These are phyloP conservation scores for Trichoplusia ni DNA, from an alignment of 1,140 invertebrate species.

Conservation along the genomic window DNA sequence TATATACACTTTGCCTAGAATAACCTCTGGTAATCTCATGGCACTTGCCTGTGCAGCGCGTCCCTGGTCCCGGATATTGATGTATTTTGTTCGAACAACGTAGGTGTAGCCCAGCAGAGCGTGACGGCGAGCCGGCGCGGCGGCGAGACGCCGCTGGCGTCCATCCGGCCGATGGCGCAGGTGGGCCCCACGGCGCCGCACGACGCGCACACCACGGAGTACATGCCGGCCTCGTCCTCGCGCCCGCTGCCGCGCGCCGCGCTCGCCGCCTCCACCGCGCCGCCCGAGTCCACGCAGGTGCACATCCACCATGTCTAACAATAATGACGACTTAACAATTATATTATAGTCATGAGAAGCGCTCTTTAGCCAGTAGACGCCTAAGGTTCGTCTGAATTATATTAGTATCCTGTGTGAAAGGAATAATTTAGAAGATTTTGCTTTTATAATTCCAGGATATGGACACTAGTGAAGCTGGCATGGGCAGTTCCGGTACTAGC, in stretches of 20 bases:
- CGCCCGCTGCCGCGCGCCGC: constrained; percentile 79
- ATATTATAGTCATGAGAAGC: too few relatives aligned
- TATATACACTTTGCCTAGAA: too few relatives aligned
- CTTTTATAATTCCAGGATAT: constrained; percentile 67
- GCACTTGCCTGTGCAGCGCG: too few relatives aligned
- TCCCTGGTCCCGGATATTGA: too few relatives aligned
- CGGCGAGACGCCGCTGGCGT: constrained; percentile 92
- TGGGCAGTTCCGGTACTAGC: constrained; percentile 68
- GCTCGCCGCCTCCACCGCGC: constrained; percentile 69
- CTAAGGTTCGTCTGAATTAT: too few relatives aligned
- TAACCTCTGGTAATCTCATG: too few relatives aligned
- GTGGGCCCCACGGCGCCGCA: constrained; percentile 74
- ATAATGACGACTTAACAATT: too few relatives aligned
- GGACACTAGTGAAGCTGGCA: constrained; percentile 78
- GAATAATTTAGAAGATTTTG: background rate
- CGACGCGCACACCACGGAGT: constrained; percentile 85
- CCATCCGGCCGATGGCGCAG: constrained; percentile 95
- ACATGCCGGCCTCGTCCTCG: constrained; percentile 87
- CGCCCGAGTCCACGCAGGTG: constrained; percentile 52
- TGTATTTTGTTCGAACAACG: background rate
- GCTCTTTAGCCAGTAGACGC: too few relatives aligned
- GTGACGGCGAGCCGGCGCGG: constrained; percentile 84
- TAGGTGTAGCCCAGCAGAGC: constrained; percentile 80
- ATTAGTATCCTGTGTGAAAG: background rate
- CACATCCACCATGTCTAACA: too few relatives aligned